Evolutionary conservation across 2,797 vertebrate species (phyloP).

Genomic region (Chanos chanos): DNA sequence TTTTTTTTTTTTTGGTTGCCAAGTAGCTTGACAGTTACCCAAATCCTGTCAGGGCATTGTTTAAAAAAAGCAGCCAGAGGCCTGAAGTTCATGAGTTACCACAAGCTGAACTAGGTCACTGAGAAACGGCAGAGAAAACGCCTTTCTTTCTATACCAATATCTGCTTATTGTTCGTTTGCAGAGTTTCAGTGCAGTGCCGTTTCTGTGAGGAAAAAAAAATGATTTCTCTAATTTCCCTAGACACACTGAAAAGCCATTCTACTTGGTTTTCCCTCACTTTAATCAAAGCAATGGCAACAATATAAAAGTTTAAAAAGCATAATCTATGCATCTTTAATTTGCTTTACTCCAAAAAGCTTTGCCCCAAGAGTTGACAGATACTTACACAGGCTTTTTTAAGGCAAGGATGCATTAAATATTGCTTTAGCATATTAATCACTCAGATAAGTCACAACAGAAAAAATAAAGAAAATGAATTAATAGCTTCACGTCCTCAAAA

Average conservation of each 20-base stretch:
- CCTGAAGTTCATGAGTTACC: conserved; percentile 51
- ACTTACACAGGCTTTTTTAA: conserved; percentile 6
- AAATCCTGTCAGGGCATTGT: conserved; percentile 55
- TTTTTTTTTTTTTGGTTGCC: conserved; percentile 36
- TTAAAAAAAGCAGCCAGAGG: conserved; percentile 61
- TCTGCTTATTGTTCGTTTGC: conserved; percentile 34
- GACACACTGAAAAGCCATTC: conserved; percentile 25
- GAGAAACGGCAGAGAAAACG: conserved; percentile 51
- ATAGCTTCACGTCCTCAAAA: conserved; percentile 12
- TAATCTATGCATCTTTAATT: conserved; percentile 38
- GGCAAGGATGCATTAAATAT: conserved; percentile 26
- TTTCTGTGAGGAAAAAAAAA: conserved; percentile 37
- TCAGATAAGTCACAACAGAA: conserved; percentile 24
- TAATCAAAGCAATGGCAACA: conserved; percentile 37
- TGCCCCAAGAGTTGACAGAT: conserved; percentile 20
- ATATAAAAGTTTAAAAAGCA: conserved; percentile 39
- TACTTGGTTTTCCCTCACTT: conserved; percentile 31
- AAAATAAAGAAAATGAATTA: neutral
- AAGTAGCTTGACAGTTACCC: conserved; percentile 49
- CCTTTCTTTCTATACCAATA: conserved; percentile 31
- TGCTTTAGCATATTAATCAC: conserved; percentile 25
- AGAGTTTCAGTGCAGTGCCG: conserved; percentile 33
- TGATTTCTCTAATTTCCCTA: conserved; percentile 36
- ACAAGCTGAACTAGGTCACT: conserved; percentile 69
- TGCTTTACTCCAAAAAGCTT: conserved; percentile 23